phyloP scores from a whole-genome alignment of 2,888 invertebrate genomes.

The Athalia circularis region DNA sequence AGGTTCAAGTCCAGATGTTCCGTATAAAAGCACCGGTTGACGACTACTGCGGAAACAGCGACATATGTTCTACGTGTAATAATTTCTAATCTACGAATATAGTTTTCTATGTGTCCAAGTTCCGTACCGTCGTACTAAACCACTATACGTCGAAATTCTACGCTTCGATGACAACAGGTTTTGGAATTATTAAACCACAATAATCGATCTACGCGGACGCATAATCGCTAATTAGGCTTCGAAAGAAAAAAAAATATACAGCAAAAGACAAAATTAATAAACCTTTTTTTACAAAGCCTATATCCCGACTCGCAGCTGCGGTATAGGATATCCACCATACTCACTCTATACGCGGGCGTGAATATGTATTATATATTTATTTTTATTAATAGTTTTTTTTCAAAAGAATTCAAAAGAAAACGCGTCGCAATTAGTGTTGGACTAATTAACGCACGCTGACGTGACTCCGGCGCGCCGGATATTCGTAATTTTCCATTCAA shows the following conservation, averaged over 20 bases:
- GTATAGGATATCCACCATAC: too few species aligned
- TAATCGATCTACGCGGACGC: not conserved
- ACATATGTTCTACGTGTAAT: slow-evolving; percentile 26
- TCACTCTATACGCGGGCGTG: too few species aligned
- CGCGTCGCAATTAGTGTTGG: slow-evolving; percentile 13
- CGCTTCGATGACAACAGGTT: not conserved
- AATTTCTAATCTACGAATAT: slow-evolving; percentile 4
- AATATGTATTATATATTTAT: too few species aligned
- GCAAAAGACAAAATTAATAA: too few species aligned
- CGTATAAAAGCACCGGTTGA: not conserved
- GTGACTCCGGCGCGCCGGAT: slow-evolving; percentile 12
- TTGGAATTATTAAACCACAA: not conserved
- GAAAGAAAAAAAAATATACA: too few species aligned
- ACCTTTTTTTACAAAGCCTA: too few species aligned
- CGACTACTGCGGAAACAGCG: not conserved
- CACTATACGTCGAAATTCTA: too few species aligned
- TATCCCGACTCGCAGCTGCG: too few species aligned
- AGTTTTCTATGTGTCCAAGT: too few species aligned
- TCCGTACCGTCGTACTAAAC: too few species aligned
- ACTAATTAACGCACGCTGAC: slow-evolving; percentile 21
- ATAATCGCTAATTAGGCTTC: too few species aligned
- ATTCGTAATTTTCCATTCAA: slow-evolving; percentile 18
- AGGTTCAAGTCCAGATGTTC: slow-evolving; percentile 27
- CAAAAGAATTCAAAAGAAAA: slow-evolving; percentile 9
- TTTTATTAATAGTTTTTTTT: too few species aligned